These are phyloP conservation scores for Gobionotothen gibberifrons DNA, from an alignment of 2,797 vertebrate species.

Conservation along the genomic window DNA sequence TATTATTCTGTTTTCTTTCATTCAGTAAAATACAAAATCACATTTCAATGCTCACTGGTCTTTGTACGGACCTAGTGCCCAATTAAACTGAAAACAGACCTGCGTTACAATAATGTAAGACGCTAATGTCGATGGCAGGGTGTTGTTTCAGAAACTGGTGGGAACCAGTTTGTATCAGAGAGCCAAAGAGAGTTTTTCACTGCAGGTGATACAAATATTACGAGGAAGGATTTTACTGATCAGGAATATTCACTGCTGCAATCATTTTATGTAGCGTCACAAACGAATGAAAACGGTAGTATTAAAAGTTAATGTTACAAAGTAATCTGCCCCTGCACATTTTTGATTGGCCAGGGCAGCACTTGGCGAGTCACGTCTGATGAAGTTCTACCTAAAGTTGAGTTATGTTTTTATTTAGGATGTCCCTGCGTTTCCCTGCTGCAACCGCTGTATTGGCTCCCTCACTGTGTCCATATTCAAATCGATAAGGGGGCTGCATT, in stretches of 20 bases:
- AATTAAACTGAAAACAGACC: neutral
- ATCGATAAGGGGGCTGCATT: neutral
- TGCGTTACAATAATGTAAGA: neutral
- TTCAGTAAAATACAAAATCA: neutral
- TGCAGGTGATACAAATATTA: neutral
- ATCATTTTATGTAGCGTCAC: neutral
- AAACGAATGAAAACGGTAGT: neutral
- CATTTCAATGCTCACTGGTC: neutral
- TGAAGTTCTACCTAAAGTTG: neutral
- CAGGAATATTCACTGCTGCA: neutral
- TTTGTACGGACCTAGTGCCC: neutral
- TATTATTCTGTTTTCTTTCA: neutral
- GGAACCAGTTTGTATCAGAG: neutral
- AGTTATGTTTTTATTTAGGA: neutral
- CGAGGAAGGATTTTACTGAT: neutral
- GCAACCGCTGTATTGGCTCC: neutral
- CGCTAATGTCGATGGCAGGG: too few species aligned
- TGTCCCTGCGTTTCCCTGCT: neutral
- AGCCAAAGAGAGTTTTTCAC: neutral
- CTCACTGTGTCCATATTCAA: neutral
- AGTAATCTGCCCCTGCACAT: neutral
- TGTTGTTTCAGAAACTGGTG: neutral
- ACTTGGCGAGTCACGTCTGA: neutral
- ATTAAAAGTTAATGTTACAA: neutral
- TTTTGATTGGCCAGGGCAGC: neutral